Conservation (phyloP, 2,113 vertebrate genomes). For the Psophia crepitans region DNA sequence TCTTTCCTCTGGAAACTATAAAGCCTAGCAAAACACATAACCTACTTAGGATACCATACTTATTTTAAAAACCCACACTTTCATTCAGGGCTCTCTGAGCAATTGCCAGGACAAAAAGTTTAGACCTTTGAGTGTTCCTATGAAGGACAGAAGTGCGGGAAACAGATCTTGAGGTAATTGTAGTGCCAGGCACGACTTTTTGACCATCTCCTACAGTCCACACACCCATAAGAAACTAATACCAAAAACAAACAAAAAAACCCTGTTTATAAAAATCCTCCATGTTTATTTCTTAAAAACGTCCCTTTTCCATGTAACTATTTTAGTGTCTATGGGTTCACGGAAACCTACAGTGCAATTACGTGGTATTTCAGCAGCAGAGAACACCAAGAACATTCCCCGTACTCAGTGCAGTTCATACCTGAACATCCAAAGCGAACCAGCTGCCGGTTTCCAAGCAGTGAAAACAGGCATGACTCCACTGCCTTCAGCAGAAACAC, state of each 20-base stretch:
- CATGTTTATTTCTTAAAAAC: not conserved
- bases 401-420: no score
- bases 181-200: not conserved
- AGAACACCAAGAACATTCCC: not conserved
- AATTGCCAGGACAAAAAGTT: not conserved
- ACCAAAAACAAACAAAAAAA: not conserved
- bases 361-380: not conserved
- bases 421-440: not conserved
- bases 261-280: not conserved
- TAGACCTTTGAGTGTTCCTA: not conserved
- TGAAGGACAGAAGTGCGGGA: not conserved
- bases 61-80: not conserved
- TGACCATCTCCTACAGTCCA: not conserved
- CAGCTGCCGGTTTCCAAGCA: not conserved
- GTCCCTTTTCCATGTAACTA: not conserved
- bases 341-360: accelerated
- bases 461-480: not conserved
- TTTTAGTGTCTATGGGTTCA: accelerated
- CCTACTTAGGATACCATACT: not conserved
- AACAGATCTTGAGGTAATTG: not conserved
- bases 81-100: not conserved
- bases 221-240: not conserved
- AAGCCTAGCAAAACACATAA: not conserved
- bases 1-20: not conserved
- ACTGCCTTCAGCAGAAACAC: not conserved